Evolutionary conservation across 92 coral and sea anemone species (phyloP), one percentile per base, ranked within the genome.

Genomic region (Metridium senile): DNA sequence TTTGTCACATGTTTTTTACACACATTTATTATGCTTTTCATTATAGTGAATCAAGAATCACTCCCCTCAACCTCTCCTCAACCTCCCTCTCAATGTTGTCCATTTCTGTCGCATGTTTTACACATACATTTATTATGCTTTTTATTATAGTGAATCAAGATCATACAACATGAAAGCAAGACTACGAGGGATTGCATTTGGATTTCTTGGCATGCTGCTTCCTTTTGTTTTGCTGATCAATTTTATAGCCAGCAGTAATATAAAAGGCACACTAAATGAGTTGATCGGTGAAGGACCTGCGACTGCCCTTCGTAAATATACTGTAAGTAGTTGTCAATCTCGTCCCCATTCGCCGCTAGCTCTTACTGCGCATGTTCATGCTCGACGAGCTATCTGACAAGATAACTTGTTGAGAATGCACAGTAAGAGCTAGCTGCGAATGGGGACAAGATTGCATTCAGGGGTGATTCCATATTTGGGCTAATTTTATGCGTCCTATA

Each of bases 111-210:
- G n/a, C n/a, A n/a, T n/a, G n/a, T n/a, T n/a, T n/a, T n/a, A n/a
- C n/a, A n/a, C 1, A 3, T 6, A 9, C 29, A 17, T 54, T 22
- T 17, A 4, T 54, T 17, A 9, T 9, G 9, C 61, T 9, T 54
- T 54, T 4, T 59, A 22, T 31, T 63, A 4, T 31, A 95, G 97
- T 33, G 93, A 85, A 57, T 80, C 94, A 9, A 71, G 91, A 32
- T 95, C 99, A 10, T 84, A 87, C 27, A 95, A 95, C 71, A 83
- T 95, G 51, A 85, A 83, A 62, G 99, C 99, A 20, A 88, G 93
- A 70, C 58, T 95, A n/a, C 87, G 87, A 35, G 94, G 99, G 4
- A 53, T 79, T 21, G 76, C 89, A 53, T 95, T 90, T 53, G 87
- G 87, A 28, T 62, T 89, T 29, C 82, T 95, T 64, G 99, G 99